Base-by-base conservation (phyloP, 2,113 vertebrate species). In the Perca fluviatilis region DNA sequence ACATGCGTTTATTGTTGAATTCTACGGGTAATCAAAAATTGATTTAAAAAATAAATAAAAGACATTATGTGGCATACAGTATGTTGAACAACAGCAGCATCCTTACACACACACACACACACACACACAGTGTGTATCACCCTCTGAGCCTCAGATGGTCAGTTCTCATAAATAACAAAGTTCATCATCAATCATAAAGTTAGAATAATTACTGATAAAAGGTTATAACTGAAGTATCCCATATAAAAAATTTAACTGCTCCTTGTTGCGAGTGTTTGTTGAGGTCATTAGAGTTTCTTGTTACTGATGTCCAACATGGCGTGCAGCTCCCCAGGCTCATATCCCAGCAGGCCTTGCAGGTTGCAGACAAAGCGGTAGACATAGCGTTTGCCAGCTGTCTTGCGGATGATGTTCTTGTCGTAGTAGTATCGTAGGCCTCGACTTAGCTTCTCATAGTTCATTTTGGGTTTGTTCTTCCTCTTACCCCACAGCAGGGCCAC, bases 391-490 rank as follows among this genome's bases (percentile, higher is more conserved):
- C 95, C 94, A 0, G 92, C 89, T 0, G 94, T 95, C 81, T 95
- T 95, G 63, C 92, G 87, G 74, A 95, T 95, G 60, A 95, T 95
- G 90, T 95, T 95, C 74, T 95, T 95, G 93, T 95, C 95, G 13
- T 95, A 95, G 83, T 95, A 95, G 88, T 95, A 95, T 21, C 95
- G 91, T 1, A 95, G 88, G 0, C 93, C 93, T 0, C 93, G 92
- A 27, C 93, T 94, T 49, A 95, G 88, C 85, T 94, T 95, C 85
- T 95, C 94, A 2, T 94, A 94, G 83, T 95, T 95, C 94, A 94
- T 95, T 77, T 94, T 95, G 30, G 94, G 92, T 53, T 95, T 95
- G 91, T 95, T 94, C 84, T 93, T 95, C 75, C 90, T 91, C 10
- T 84, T 89, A 10, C 94, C 94, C 94, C 94, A 95, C 61, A 91